Evolutionary conservation across 2,797 vertebrate species (phyloP).

Genomic region (Anas bernieri): DNA sequence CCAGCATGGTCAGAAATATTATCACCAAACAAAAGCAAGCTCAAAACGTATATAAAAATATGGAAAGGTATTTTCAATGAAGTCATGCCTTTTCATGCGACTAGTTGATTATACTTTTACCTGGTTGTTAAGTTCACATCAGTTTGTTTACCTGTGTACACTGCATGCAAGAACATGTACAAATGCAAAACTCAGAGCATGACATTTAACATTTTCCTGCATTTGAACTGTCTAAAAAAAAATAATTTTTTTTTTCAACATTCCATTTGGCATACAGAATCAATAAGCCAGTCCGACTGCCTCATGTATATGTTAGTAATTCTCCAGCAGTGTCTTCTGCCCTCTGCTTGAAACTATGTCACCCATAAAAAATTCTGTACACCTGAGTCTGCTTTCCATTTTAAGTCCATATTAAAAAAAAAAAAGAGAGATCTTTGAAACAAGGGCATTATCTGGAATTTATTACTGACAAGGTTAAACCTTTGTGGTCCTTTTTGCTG

Average conservation of each 20-base stretch:
- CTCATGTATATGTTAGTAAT: neutral
- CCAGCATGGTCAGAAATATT: neutral
- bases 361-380: neutral
- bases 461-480: neutral
- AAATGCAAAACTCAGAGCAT: slow-evolving; percentile 51
- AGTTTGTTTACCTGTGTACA: slow-evolving; percentile 19
- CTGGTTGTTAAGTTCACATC: neutral
- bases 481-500: neutral
- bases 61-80: neutral
- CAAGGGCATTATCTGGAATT: neutral
- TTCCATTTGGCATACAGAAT: neutral
- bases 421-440: neutral
- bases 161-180: neutral
- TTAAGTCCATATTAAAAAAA: neutral
- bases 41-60: neutral
- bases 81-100: neutral
- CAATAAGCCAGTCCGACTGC: neutral
- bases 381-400: neutral
- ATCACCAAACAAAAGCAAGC: neutral
- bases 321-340: neutral
- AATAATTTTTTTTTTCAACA: slow-evolving; percentile 11
- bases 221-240: neutral
- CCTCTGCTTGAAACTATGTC: neutral
- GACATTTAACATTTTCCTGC: slow-evolving; percentile 28
- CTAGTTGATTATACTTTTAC: neutral